phyloP scores from a whole-genome alignment of 1,140 invertebrate species.

The Neuroterus valhalla region DNA sequence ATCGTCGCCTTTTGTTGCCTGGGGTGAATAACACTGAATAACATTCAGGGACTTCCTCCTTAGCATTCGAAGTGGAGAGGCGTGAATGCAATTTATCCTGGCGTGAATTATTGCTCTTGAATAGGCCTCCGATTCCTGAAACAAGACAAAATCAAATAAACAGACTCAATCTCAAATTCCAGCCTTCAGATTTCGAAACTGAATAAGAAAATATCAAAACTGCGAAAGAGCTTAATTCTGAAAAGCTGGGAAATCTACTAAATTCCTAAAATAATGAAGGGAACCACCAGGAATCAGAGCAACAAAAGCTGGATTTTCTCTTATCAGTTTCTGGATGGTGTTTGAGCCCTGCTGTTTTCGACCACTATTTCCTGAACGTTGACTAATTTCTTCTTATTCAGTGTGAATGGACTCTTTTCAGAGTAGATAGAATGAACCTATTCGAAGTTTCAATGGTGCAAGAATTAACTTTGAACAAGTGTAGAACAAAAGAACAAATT shows the following conservation, averaged over 20 bases:
- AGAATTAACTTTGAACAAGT: constrained; percentile 13
- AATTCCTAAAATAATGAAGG: too few relatives aligned
- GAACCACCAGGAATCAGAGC: too few relatives aligned
- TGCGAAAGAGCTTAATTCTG: too few relatives aligned
- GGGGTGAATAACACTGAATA: constrained; percentile 30
- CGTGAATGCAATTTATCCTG: constrained; percentile 30
- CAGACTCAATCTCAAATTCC: not conserved
- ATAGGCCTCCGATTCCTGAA: constrained; percentile 10
- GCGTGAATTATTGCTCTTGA: constrained; percentile 25
- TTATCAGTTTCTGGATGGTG: too few relatives aligned
- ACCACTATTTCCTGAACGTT: not conserved
- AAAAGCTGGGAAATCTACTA: too few relatives aligned
- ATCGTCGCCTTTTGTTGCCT: constrained; percentile 29
- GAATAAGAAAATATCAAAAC: not conserved
- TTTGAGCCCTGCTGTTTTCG: not conserved
- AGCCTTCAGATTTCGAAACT: not conserved
- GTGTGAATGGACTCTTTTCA: constrained; percentile 1
- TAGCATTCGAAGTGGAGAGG: constrained; percentile 25
- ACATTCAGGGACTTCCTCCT: constrained; percentile 24
- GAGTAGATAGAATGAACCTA: not conserved
- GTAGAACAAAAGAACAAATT: not conserved
- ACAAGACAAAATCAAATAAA: constrained; percentile 11
- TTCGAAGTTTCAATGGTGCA: not conserved
- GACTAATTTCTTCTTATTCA: not conserved
- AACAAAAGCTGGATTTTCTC: too few relatives aligned